Evolutionary conservation across 2,113 vertebrate species (phyloP), one percentile per base, ranked within the genome.

Genomic region (Neolamprologus kungweensis): DNA sequence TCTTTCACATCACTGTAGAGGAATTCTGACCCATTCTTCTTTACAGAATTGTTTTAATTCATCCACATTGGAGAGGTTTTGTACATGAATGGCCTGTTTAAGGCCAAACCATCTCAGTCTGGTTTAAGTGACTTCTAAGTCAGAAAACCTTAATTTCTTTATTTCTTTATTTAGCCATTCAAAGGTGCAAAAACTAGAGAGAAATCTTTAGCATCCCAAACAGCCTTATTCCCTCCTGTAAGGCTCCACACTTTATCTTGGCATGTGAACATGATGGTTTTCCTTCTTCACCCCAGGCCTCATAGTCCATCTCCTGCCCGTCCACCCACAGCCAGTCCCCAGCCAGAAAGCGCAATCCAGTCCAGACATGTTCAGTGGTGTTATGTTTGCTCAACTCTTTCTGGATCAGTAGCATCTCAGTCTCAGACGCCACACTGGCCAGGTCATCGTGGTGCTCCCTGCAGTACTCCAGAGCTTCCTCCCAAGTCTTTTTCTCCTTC

Each of bases 341-440:
- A 51, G 50, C 16, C 17, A 51, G 17, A 4, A 51, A 51, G 5
- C 8, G 7, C 50, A 9, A 19, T 19, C 50, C 8, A 9, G 2
- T 51, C 50, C 50, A 51, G 47, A 51, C 7, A 0, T 51, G 7
- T 2, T 51, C 4, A 51, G 47, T 51, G 17, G 47, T 51, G 47
- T 23, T 23, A 3, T 23, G 23, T 23, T 23, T 23, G 23, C 23
- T 23, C 23, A 23, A 3, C 23, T 23, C 23, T 23, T 23, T 55
- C 53, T 55, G 53, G 21, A 55, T 23, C 1, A 93, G 82, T 21
- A 83, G 7, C 85, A 88, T 85, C 83, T 95, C 92, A 1, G 83
- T 81, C 4, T 85, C 75, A 1, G 92, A 94, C 0, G 5, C 53
- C 40, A 92, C 80, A 4, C 87, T 92, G 65, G 90, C 88, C 31